phyloP scores from a whole-genome alignment of 2,797 vertebrate genomes.

The Hephaestus fuliginosus region DNA sequence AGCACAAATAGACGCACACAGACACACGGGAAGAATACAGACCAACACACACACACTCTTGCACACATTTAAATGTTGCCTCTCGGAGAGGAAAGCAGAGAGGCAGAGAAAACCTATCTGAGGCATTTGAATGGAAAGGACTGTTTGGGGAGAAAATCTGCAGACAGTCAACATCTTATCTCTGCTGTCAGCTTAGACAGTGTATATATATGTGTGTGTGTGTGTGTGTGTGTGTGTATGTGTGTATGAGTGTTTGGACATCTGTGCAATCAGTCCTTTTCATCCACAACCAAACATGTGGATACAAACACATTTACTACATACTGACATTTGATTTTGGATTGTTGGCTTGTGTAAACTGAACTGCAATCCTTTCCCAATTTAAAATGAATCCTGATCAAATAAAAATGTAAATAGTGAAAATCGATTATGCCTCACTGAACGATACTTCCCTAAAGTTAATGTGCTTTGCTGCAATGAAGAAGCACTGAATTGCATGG shows the following conservation, averaged over 20 bases:
- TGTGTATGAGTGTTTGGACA: neutral
- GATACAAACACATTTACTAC: slow-evolving; percentile 21
- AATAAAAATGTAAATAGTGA: slow-evolving; percentile 1
- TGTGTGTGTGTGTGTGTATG: slow-evolving; percentile 5
- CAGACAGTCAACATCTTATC: slow-evolving; percentile 54
- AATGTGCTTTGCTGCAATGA: neutral
- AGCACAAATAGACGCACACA: slow-evolving; percentile 40
- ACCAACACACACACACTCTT: slow-evolving; percentile 12
- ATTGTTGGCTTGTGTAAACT: slow-evolving; percentile 8
- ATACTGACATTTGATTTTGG: neutral
- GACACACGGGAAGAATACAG: slow-evolving; percentile 31
- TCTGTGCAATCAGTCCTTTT: slow-evolving; percentile 16
- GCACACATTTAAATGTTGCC: slow-evolving; percentile 41
- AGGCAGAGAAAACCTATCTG: slow-evolving; percentile 34
- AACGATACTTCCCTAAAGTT: neutral
- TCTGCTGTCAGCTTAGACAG: slow-evolving; percentile 49
- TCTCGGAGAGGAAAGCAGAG: slow-evolving; percentile 33
- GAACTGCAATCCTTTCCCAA: neutral
- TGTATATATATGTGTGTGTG: slow-evolving; percentile 9
- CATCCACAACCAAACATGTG: slow-evolving; percentile 27
- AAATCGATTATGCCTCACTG: neutral
- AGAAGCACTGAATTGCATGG: neutral
- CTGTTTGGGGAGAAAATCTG: slow-evolving; percentile 46
- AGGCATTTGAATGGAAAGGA: slow-evolving; percentile 43
- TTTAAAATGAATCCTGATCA: neutral